Evolutionary conservation across 2,888 invertebrate genomes (phyloP), one percentile per base, ranked within the genome.

Genomic region (Drosophila neoperkinsi): DNA sequence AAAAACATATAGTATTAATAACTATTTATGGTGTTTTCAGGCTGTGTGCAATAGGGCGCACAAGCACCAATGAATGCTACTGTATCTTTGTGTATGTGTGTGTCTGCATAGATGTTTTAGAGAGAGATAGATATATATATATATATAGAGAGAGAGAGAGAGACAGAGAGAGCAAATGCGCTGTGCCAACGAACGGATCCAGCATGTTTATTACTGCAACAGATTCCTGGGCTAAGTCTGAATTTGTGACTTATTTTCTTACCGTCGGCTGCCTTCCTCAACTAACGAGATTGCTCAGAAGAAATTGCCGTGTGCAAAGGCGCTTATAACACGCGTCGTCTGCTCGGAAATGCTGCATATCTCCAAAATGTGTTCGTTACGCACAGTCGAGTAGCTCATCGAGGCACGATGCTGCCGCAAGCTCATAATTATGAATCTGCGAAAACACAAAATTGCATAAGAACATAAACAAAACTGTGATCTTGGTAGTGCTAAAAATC

Each of bases 341-440:
- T 94, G 91, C 43, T 92, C 93, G 79, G 94, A 93, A 77, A 94
- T 92, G 64, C 95, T 94, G 79, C 94, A 94, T 60, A 95, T 92
- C 74, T 94, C 94, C 74, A 95, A 90, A 68, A 94, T 92, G 73
- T 93, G 88, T 66, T 92, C 92, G 21, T 77, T 84, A 2, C 79
- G 79, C 43, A 43, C 52, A 1, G n/a, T 52, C 4, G 88, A 86
- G 63, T 92, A 92, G 11, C 16, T 11, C 92, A 93, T 92, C 36
- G 92, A 93, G 38, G 74, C 82, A 16, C 84, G 88, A 49, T 71
- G 74, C 53, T 87, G 91, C 5, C 90, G 83, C 49, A 93, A 81
- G 59, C 91, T 91, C 11, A 93, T 56, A 25, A 93, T 84, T 3
- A 93, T 88, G 28, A 91, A 88, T 74, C 93, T 93, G 60, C 9